These are phyloP conservation scores for Cephonodes hylas DNA, from an alignment of 2,888 invertebrate genomes.

Conservation along the genomic window DNA sequence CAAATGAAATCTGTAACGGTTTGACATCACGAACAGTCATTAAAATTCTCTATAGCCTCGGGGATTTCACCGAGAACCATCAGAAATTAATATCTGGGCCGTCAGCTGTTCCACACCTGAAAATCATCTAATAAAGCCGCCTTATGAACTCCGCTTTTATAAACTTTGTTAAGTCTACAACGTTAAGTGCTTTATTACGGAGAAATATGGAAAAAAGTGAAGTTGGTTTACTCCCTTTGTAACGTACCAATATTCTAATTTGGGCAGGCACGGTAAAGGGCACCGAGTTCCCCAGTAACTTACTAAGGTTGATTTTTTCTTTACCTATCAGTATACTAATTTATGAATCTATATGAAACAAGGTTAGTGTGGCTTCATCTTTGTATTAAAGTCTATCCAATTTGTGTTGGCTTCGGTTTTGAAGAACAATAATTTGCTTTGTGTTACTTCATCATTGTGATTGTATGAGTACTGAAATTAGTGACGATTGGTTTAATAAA, in stretches of 20 bases:
- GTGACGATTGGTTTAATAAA: background rate
- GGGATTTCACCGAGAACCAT: slow-evolving; percentile 55
- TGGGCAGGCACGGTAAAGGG: slow-evolving; percentile 3
- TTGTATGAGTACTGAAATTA: background rate
- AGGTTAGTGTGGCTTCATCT: too few species aligned
- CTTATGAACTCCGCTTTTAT: slow-evolving; percentile 70
- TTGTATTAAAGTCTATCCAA: too few species aligned
- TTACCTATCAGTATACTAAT: background rate
- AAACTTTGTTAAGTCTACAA: slow-evolving; percentile 57
- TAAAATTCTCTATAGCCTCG: slow-evolving; percentile 51
- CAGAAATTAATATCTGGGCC: slow-evolving; percentile 70
- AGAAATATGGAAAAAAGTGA: slow-evolving; percentile 42
- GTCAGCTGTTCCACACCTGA: slow-evolving; percentile 71
- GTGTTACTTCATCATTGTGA: background rate
- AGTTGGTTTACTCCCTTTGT: slow-evolving; percentile 34
- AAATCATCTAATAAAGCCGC: slow-evolving; percentile 69
- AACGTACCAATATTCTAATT: slow-evolving; percentile 33
- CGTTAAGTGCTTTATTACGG: slow-evolving; percentile 48
- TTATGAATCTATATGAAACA: background rate
- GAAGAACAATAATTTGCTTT: background rate
- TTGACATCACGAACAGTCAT: slow-evolving; percentile 42
- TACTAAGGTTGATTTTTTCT: slow-evolving; percentile 11
- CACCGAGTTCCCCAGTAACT: background rate
- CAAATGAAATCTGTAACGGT: slow-evolving; percentile 16
- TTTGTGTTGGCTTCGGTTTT: too few species aligned